phyloP scores from a whole-genome alignment of 2,888 invertebrate species.

The Drosophila falleni region DNA sequence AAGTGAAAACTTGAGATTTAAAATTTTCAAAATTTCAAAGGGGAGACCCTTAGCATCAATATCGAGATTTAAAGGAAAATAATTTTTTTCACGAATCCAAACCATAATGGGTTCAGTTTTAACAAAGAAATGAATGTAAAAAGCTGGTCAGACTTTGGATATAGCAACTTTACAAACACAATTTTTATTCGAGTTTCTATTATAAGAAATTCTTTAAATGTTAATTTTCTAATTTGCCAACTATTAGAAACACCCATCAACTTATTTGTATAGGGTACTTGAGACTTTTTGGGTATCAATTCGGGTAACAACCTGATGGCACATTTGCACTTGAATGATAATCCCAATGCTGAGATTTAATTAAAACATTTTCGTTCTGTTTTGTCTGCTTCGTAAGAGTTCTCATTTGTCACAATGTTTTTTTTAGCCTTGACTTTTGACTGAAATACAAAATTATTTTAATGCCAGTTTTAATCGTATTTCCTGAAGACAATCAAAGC shows the following conservation, averaged over 20 bases:
- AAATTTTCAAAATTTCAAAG: too few species aligned
- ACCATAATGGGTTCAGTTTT: too few species aligned
- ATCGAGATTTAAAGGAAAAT: too few species aligned
- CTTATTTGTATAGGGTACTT: slow-evolving; percentile 1
- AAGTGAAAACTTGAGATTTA: too few species aligned
- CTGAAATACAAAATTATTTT: slow-evolving; percentile 13
- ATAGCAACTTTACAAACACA: too few species aligned
- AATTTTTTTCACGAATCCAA: too few species aligned
- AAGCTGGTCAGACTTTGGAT: too few species aligned
- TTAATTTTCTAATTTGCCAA: neutral
- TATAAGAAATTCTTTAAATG: too few species aligned
- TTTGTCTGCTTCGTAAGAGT: slow-evolving; percentile 40
- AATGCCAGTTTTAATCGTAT: slow-evolving; percentile 25
- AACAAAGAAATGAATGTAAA: too few species aligned
- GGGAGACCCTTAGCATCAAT: too few species aligned
- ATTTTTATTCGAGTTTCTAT: too few species aligned
- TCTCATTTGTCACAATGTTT: slow-evolving; percentile 48
- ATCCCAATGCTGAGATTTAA: slow-evolving; percentile 29
- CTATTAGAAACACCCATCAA: neutral
- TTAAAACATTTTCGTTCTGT: slow-evolving; percentile 44
- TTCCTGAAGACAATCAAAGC: slow-evolving; percentile 44
- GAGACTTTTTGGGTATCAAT: neutral
- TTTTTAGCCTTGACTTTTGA: slow-evolving; percentile 41
- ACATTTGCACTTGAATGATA: slow-evolving; percentile 32
- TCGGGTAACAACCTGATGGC: slow-evolving; percentile 11